Evolutionary conservation across 2,113 vertebrate species (phyloP).

Genomic region (Parus major): DNA sequence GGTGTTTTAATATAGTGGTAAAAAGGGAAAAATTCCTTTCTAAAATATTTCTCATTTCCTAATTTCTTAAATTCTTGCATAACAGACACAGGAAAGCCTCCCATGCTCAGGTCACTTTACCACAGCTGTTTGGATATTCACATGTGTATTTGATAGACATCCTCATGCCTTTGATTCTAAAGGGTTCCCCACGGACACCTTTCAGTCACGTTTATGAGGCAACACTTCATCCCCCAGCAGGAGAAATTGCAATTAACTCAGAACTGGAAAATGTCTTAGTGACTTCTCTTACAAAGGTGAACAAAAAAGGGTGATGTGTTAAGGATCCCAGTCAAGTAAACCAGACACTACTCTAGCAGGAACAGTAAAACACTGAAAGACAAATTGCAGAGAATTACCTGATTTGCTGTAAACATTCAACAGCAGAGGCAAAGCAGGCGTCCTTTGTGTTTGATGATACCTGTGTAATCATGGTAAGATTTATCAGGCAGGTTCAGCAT

Average conservation of each 20-base stretch:
- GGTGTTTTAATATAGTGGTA: neutral
- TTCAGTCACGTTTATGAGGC: neutral
- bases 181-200: neutral
- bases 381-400: conserved; percentile 77
- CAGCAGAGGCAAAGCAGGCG: conserved; percentile 90
- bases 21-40: neutral
- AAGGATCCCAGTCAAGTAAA: neutral
- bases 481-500: neutral
- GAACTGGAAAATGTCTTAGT: neutral
- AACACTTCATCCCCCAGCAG: neutral
- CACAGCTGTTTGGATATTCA: neutral
- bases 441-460: conserved; percentile 89
- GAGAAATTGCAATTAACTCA: neutral
- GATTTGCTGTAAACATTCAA: conserved; percentile 96
- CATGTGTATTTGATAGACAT: neutral
- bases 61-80: neutral
- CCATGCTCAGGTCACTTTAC: neutral
- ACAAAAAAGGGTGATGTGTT: neutral
- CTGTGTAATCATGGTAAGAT: conserved; percentile 67
- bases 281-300: neutral
- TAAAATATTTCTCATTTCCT: neutral
- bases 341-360: neutral
- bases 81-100: neutral
- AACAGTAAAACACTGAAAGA: neutral
- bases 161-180: neutral